phyloP scores from a whole-genome alignment of 2,888 invertebrate species.

The Lymantria dispar region DNA sequence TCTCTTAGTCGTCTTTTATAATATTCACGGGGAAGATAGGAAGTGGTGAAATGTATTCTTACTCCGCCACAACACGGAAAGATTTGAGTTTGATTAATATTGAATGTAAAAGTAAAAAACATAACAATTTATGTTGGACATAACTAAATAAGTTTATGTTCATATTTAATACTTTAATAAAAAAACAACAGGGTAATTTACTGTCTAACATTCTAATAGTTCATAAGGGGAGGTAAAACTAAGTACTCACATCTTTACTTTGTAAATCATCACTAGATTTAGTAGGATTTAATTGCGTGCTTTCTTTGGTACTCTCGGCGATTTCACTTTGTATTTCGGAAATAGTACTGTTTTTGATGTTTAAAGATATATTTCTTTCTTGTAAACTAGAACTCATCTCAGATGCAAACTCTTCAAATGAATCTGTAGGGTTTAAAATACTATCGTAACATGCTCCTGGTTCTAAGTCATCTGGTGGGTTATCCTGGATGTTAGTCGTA shows the following conservation, averaged over 20 bases:
- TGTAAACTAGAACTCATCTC: conserved; percentile 85
- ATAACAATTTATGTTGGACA: no score
- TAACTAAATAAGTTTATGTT: no score
- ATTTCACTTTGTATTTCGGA: conserved; percentile 82
- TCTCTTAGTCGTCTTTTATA: no score
- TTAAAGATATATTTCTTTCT: conserved; percentile 72
- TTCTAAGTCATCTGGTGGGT: conserved; percentile 56
- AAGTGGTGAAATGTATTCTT: no score
- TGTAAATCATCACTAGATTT: conserved; percentile 70
- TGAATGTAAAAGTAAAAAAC: no score
- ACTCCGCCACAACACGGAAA: no score
- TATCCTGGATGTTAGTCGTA: conserved; percentile 36
- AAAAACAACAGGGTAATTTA: neutral
- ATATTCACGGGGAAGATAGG: no score
- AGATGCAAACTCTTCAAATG: conserved; percentile 86
- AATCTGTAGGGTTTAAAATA: conserved; percentile 87
- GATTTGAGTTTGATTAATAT: no score
- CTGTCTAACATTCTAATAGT: neutral
- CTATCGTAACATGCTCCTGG: conserved; percentile 82
- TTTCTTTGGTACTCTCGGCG: conserved; percentile 57
- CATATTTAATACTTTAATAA: no score
- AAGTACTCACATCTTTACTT: conserved; percentile 58
- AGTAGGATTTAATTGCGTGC: conserved; percentile 45
- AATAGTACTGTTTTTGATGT: conserved; percentile 80
- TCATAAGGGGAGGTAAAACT: neutral